These are phyloP conservation scores for Drosophila albomicans DNA, from an alignment of 1,140 invertebrate genomes.

Conservation along the genomic window DNA sequence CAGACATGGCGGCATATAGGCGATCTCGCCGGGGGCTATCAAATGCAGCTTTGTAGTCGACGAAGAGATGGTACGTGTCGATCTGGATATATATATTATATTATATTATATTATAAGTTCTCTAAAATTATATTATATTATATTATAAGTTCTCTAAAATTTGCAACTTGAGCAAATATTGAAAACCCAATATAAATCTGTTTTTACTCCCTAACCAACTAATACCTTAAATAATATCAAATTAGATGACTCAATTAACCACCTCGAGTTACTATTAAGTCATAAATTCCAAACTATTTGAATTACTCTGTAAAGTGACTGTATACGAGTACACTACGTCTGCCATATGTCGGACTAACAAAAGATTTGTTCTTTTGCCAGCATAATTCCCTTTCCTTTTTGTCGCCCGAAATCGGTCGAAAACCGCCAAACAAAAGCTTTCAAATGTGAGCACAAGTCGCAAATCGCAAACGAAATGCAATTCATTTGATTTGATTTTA, in stretches of 20 bases:
- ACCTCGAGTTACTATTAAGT: background rate
- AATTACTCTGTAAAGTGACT: constrained; percentile 11
- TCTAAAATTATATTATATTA: too few species aligned
- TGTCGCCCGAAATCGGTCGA: background rate
- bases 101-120: too few species aligned
- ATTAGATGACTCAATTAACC: background rate
- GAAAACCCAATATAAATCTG: too few species aligned
- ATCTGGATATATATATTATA: too few species aligned
- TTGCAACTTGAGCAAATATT: too few species aligned
- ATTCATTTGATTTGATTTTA: constrained; percentile 53
- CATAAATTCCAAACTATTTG: constrained; percentile 3
- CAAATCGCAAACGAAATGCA: constrained; percentile 26
- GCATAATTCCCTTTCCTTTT: background rate
- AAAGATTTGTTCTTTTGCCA: background rate
- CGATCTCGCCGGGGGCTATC: too few species aligned
- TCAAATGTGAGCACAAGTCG: constrained; percentile 19
- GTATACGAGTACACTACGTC: background rate
- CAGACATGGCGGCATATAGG: too few species aligned
- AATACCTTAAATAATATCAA: background rate
- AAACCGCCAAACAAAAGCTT: constrained; percentile 27
- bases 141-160: too few species aligned
- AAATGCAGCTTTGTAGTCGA: too few species aligned
- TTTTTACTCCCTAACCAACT: background rate
- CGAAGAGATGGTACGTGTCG: too few species aligned
- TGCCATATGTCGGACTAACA: constrained; percentile 22